These are phyloP conservation scores for Drosophila equinoxialis DNA, from an alignment of 1,140 invertebrate genomes.

Conservation along the genomic window DNA sequence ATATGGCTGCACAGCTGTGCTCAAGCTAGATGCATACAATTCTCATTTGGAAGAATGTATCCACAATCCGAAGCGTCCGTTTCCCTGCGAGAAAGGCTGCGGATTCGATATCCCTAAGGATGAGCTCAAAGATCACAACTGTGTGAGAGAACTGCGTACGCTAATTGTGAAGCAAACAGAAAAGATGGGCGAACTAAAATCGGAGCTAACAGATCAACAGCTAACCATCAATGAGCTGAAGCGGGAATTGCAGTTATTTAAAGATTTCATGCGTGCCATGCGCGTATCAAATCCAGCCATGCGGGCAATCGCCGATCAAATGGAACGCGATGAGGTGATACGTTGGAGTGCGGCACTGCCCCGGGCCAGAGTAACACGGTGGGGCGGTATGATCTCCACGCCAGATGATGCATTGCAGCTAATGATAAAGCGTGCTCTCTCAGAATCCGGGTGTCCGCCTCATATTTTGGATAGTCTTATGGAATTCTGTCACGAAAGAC, in stretches of 20 bases:
- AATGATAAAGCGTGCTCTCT: constrained; percentile 95
- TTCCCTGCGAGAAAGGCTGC: constrained; percentile 96
- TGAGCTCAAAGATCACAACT: constrained; percentile 96
- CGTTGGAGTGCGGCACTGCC: constrained; percentile 94
- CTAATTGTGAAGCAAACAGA: constrained; percentile 94
- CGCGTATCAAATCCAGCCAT: constrained; percentile 94
- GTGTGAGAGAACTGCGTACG: constrained; percentile 92
- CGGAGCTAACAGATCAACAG: constrained; percentile 93
- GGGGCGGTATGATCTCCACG: constrained; percentile 94
- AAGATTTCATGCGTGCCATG: constrained; percentile 96
- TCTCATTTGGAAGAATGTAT: constrained; percentile 96
- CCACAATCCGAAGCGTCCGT: constrained; percentile 96
- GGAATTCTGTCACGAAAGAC: constrained; percentile 97
- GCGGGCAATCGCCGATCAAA: constrained; percentile 94
- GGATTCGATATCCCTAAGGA: constrained; percentile 97
- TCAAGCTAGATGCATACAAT: constrained; percentile 93
- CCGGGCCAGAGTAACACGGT: constrained; percentile 94
- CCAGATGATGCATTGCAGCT: constrained; percentile 94
- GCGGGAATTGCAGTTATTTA: constrained; percentile 91
- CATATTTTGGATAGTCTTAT: constrained; percentile 97
- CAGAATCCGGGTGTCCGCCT: constrained; percentile 95
- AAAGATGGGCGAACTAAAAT: constrained; percentile 92
- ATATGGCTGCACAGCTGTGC: constrained; percentile 92
- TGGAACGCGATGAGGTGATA: constrained; percentile 96
- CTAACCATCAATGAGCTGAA: constrained; percentile 94